These are phyloP conservation scores for Psilopogon haemacephalus DNA, from an alignment of 2,113 vertebrate species.

Conservation along the genomic window DNA sequence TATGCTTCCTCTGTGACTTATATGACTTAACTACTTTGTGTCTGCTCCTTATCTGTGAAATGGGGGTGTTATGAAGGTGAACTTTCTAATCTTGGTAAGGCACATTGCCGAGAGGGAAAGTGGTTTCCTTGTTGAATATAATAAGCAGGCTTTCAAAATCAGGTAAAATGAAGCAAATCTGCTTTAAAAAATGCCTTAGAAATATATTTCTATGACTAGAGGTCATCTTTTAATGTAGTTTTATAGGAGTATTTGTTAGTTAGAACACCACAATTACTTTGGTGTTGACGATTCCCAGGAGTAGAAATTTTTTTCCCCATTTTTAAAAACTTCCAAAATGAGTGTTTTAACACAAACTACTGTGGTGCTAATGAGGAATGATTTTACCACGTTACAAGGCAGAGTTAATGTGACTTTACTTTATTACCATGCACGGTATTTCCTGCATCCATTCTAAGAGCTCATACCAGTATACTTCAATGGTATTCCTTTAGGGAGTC, in stretches of 20 bases:
- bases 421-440: neutral
- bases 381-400: neutral
- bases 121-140: neutral
- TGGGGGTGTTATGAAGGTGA: neutral
- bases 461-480: neutral
- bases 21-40: conserved; percentile 20
- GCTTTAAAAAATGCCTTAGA: neutral
- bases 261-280: neutral
- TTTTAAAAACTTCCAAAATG: neutral
- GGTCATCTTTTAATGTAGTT: neutral
- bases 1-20: neutral
- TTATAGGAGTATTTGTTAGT: neutral
- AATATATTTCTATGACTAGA: neutral
- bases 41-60: conserved; percentile 27
- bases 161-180: conserved; percentile 14
- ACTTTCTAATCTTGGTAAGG: neutral
- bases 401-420: neutral
- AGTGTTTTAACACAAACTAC: neutral
- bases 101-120: conserved; percentile 31
- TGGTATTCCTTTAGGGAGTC: neutral
- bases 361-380: neutral
- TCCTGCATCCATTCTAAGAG: neutral
- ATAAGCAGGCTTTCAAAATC: conserved; percentile 27
- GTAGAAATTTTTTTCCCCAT: neutral
- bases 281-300: neutral